phyloP scores from a whole-genome alignment of 2,113 vertebrate species.

The Fulmarus glacialis region DNA sequence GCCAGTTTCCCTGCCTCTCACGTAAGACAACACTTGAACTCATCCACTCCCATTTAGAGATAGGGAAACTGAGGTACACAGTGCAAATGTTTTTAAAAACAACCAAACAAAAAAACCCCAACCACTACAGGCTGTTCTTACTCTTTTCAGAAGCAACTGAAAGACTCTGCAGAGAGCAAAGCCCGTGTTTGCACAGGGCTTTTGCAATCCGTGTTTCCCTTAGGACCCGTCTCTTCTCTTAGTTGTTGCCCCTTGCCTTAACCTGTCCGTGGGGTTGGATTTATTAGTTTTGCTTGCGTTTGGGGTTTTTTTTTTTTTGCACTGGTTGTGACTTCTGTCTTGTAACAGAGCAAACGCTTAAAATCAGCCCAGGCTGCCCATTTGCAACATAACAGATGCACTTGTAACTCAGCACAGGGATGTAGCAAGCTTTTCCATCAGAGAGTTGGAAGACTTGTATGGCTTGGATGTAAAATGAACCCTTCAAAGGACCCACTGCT shows the following conservation, averaged over 20 bases:
- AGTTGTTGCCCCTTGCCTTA: background rate
- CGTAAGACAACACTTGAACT: background rate
- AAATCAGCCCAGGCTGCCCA: background rate
- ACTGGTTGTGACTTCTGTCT: background rate
- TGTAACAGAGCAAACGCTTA: background rate
- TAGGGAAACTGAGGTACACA: background rate
- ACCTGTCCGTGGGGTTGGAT: background rate
- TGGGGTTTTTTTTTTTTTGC: background rate
- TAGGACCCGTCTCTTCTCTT: background rate
- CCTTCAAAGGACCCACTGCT: background rate
- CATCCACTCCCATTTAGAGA: background rate
- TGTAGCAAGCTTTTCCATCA: background rate
- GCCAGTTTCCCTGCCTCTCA: background rate
- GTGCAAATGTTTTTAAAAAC: background rate
- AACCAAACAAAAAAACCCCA: background rate
- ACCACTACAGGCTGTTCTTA: background rate
- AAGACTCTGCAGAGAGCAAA: background rate
- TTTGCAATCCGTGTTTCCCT: rapidly evolving
- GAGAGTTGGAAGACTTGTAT: background rate
- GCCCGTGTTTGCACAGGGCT: background rate
- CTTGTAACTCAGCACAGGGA: background rate
- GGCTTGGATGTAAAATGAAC: background rate
- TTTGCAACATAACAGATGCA: background rate
- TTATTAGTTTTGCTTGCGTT: background rate
- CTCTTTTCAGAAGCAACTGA: background rate